Conservation (phyloP, 1,140 invertebrate species). For the Pteromalus puparum region DNA sequence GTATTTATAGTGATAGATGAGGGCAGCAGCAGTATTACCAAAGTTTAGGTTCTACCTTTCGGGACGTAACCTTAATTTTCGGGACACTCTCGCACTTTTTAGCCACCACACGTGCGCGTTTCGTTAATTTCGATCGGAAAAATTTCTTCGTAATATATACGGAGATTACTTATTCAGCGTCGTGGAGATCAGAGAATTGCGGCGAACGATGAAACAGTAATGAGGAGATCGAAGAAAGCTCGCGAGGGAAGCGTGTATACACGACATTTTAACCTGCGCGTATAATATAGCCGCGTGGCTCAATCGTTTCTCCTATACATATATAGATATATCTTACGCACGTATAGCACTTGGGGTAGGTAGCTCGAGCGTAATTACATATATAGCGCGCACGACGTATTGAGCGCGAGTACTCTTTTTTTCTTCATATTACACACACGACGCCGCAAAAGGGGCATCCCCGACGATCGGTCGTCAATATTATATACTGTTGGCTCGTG, state of each 20-base stretch:
- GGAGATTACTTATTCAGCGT: too few species aligned
- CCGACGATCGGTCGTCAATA: background rate
- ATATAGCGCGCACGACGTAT: background rate
- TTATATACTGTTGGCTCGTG: background rate
- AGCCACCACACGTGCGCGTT: too few species aligned
- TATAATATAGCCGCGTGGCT: too few species aligned
- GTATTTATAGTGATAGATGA: slow-evolving; percentile 16
- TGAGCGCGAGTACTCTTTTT: background rate
- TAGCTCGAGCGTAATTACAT: background rate
- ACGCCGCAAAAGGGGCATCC: background rate
- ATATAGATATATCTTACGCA: too few species aligned
- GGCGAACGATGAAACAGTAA: background rate
- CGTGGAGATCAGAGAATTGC: background rate
- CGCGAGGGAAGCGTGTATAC: too few species aligned
- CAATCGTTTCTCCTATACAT: background rate
- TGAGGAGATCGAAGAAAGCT: background rate
- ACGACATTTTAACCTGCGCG: background rate
- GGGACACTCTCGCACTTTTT: background rate
- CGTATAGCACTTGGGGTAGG: background rate
- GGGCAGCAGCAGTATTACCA: background rate
- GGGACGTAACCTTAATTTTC: background rate
- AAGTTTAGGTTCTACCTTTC: background rate
- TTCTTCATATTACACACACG: background rate
- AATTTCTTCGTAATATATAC: too few species aligned
- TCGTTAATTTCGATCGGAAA: too few species aligned